Base-by-base conservation (phyloP, 2,888 invertebrate genomes). In the Fissipunctia ypsillon region DNA sequence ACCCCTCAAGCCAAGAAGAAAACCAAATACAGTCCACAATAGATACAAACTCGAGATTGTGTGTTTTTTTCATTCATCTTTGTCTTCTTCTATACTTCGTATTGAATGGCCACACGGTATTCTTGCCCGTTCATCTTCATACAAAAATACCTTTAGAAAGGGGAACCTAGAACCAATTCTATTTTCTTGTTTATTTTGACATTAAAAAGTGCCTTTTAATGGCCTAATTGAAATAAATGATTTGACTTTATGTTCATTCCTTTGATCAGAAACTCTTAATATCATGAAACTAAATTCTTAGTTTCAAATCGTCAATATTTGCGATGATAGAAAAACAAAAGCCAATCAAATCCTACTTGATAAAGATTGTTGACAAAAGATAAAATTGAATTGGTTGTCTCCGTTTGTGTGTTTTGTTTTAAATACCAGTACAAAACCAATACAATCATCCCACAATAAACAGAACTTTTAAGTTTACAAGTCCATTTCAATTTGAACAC, bases 401-500 rank as follows among this genome's bases (percentile, higher is more conserved):
- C 35, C 12, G 64, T 68, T 65, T 67, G 19, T 67, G 19, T 14
- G 41, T 22, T 61, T 43, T 43, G 12, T 61, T 43, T 28, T 14
- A 22, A 25, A 61, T 25, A 43, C 28, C 28, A 22, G 4, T 9
- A 28, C 28, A 45, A 10, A 45, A 45, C 4, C 14, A 28, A 63
- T 48, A 28, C 22, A 63, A 1, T 28, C 28, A 45, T 48, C 28
- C 43, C 7, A 43, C 22, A 63, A 28, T 63, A 22, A 63, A 45
- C 22, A 22, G 0, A 68, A 31, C 9, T n/a, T 16, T 43, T n/a
- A 43, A 43, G 43, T 43, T 31, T 25, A 31, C 43, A 66, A 43
- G 12, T 66, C n/a, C n/a, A 43, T 35, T 66, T 68, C 67, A 68
- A 68, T 68, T 68, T 43, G 31, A 43, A 68, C 12, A n/a, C 9